Evolutionary conservation across 1,140 invertebrate species (phyloP).

Genomic region (Habropoda laboriosa): DNA sequence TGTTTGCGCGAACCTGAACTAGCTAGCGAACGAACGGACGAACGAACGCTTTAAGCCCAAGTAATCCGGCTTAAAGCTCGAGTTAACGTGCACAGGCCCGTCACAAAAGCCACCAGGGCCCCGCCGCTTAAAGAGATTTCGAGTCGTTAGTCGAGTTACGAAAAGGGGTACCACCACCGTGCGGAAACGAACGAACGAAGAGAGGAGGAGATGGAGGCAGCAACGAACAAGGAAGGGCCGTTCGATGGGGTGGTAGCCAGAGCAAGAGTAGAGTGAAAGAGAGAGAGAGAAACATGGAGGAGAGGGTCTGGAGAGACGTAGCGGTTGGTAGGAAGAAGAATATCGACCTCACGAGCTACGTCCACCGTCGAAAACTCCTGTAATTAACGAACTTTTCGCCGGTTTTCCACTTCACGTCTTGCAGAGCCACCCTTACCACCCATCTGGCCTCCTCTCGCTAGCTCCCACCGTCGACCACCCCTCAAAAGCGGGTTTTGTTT

Average conservation of each 20-base stretch:
- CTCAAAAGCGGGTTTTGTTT: conserved; percentile 60
- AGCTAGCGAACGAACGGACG: not conserved
- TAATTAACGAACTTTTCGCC: conserved; percentile 69
- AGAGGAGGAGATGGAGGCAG: not conserved
- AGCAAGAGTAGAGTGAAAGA: not conserved
- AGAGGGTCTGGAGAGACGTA: not conserved
- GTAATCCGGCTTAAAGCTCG: conserved; percentile 65
- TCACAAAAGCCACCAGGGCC: conserved; percentile 53
- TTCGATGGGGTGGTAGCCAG: not conserved
- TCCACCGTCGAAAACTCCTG: conserved; percentile 57
- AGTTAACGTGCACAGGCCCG: conserved; percentile 33
- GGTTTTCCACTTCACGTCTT: conserved; percentile 60
- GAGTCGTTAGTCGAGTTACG: conserved; percentile 64
- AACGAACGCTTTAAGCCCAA: conserved; percentile 50
- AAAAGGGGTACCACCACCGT: conserved; percentile 44
- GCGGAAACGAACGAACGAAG: conserved; percentile 31
- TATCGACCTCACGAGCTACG: conserved; percentile 48
- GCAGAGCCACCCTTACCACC: conserved; percentile 13
- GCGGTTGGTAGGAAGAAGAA: conserved; percentile 33
- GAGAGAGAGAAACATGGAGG: conserved; percentile 3
- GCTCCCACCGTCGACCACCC: conserved; percentile 6
- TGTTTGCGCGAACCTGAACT: conserved; percentile 41
- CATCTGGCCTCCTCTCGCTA: not conserved
- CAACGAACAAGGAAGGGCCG: not conserved
- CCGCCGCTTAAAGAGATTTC: conserved; percentile 60